Conservation (phyloP, 2,113 vertebrate genomes). For the Rhinolophus ferrumequinum region DNA sequence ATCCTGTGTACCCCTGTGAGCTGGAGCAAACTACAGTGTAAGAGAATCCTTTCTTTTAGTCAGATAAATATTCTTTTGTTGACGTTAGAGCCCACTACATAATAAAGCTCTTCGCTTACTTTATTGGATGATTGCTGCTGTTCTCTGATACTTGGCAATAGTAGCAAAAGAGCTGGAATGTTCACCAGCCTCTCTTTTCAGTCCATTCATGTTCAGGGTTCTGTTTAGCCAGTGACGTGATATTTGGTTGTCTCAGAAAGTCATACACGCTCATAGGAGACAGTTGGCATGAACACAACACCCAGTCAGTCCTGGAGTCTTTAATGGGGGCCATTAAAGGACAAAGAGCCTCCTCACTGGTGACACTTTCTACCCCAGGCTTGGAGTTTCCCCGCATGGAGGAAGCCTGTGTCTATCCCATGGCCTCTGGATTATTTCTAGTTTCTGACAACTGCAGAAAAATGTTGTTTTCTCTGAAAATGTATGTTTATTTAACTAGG, state of each 20-base stretch:
- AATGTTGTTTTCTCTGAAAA: constrained; percentile 87
- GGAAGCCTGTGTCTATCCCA: constrained; percentile 67
- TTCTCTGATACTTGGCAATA: neutral
- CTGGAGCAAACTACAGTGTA: neutral
- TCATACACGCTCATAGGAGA: neutral
- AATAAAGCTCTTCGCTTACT: neutral
- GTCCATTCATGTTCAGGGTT: neutral
- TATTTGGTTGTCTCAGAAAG: constrained; percentile 63
- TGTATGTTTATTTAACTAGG: constrained; percentile 90
- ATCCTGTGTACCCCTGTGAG: neutral
- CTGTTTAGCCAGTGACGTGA: neutral
- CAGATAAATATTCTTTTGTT: neutral
- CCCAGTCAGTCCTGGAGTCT: neutral
- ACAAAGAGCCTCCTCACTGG: constrained; percentile 15
- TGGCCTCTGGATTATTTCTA: constrained; percentile 79
- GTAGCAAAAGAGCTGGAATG: neutral
- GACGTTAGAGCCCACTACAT: neutral
- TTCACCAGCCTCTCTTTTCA: neutral
- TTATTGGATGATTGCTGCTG: neutral
- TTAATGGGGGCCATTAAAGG: neutral
- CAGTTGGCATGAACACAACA: neutral
- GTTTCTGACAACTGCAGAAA: constrained; percentile 83
- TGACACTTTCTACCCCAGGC: neutral
- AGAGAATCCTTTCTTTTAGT: neutral
- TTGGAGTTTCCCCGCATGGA: neutral